Percentiles rank a stretch among this genome's conserved stretches.
Evolutionary conservation across 2,888 invertebrate genomes (phyloP).

Genomic region (Lepidonotus clava): DNA sequence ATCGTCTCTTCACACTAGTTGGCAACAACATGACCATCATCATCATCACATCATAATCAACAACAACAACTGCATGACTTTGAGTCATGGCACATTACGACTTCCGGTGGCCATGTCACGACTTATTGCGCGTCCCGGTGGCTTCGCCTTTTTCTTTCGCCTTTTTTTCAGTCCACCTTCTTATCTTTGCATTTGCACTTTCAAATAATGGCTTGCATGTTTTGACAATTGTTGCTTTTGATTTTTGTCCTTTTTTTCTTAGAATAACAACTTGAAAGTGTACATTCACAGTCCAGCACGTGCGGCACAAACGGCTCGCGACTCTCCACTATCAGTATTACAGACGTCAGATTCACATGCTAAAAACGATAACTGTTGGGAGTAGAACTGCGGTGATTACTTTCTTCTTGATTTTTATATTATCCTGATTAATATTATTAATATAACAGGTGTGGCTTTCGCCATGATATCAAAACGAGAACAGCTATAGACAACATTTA

Average conservation of each 20-base stretch:
- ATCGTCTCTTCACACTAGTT: slow-evolving; percentile 1
- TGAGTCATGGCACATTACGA: not conserved
- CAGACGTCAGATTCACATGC: slow-evolving; percentile 11
- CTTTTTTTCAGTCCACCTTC: not conserved
- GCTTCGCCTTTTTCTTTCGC: not conserved
- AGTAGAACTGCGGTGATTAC: not conserved
- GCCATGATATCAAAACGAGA: slow-evolving; percentile 38
- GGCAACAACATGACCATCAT: not conserved
- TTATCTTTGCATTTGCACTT: not conserved
- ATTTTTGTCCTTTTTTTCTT: not conserved
- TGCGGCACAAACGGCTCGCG: not conserved
- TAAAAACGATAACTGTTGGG: slow-evolving; percentile 26
- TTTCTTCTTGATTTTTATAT: too few relatives aligned
- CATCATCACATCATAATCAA: not conserved
- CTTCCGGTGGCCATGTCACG: not conserved
- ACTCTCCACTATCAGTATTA: not conserved
- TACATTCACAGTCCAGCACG: not conserved
- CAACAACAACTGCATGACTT: not conserved
- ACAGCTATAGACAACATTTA: slow-evolving; percentile 44
- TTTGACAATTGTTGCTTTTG: slow-evolving; percentile 12
- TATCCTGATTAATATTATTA: too few relatives aligned
- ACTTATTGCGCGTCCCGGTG: not conserved
- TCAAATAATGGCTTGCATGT: not conserved
- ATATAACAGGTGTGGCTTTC: not conserved
- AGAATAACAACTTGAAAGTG: too few relatives aligned